Conservation (phyloP, 2,113 vertebrate genomes). For the Benitochromis conjunctus region DNA sequence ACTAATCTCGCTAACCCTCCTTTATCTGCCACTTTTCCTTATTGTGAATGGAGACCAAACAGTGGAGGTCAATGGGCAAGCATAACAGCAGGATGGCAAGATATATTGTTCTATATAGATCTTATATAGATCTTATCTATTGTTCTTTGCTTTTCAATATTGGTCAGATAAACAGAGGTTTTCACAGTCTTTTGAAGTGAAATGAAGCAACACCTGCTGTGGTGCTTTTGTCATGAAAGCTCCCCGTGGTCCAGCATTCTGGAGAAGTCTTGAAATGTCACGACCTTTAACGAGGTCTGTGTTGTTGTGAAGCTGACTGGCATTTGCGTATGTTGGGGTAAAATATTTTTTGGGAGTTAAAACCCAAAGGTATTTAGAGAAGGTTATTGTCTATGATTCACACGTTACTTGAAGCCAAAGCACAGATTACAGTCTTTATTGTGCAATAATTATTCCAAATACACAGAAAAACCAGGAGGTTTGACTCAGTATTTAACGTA, state of each 20-base stretch:
- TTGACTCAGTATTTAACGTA: neutral
- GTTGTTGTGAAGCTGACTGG: slow-evolving; percentile 11
- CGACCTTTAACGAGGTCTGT: slow-evolving; percentile 43
- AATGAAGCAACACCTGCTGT: neutral
- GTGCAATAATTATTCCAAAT: neutral
- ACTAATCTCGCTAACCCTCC: neutral
- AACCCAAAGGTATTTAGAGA: slow-evolving; percentile 10
- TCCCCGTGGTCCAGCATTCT: neutral
- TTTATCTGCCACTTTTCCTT: neutral
- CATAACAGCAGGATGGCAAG: neutral
- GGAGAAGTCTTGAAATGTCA: slow-evolving; percentile 47
- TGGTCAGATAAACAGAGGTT: neutral
- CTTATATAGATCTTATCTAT: too few species aligned
- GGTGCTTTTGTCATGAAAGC: neutral
- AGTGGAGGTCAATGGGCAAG: neutral
- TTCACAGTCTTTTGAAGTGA: neutral
- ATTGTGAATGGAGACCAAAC: neutral
- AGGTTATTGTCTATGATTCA: slow-evolving; percentile 15
- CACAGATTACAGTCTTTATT: neutral
- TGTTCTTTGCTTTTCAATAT: neutral
- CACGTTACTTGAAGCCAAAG: neutral
- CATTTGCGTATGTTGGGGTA: slow-evolving; percentile 16
- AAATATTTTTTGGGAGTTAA: slow-evolving; percentile 23
- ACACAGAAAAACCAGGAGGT: neutral
- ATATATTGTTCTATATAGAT: neutral